phyloP scores from a whole-genome alignment of 2,113 vertebrate genomes.

The western clawed frog (Xenopus tropicalis) region UCB_Xtro_10.0 CM004446.2:30217001-30217500 shows the following conservation, averaged over 20 bases:
- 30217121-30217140: slow-evolving; percentile 67
- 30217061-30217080: slow-evolving; percentile 71
- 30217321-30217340: too few species aligned
- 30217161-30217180: slow-evolving; percentile 62
- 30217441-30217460: slow-evolving; percentile 65
- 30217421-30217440: slow-evolving; percentile 65
- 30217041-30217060: slow-evolving; percentile 59
- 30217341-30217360: too few species aligned
- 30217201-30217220: slow-evolving; percentile 17
- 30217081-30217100: slow-evolving; percentile 60
- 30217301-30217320: too few species aligned
- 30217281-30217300: too few species aligned
- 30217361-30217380: too few species aligned
- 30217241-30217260: too few species aligned
- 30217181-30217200: slow-evolving; percentile 66
- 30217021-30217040: slow-evolving; percentile 63
- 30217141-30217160: slow-evolving; percentile 60
- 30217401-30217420: slow-evolving; percentile 63
- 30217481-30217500: slow-evolving; percentile 84
- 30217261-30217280: too few species aligned
- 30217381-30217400: too few species aligned
- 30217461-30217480: slow-evolving; percentile 76
- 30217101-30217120: slow-evolving; percentile 57
- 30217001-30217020: slow-evolving; percentile 65
- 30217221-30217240: background rate